Evolutionary conservation across 2,888 invertebrate genomes (phyloP), one percentile per base, ranked within the genome.

Genomic region (Heliconius aoede): DNA sequence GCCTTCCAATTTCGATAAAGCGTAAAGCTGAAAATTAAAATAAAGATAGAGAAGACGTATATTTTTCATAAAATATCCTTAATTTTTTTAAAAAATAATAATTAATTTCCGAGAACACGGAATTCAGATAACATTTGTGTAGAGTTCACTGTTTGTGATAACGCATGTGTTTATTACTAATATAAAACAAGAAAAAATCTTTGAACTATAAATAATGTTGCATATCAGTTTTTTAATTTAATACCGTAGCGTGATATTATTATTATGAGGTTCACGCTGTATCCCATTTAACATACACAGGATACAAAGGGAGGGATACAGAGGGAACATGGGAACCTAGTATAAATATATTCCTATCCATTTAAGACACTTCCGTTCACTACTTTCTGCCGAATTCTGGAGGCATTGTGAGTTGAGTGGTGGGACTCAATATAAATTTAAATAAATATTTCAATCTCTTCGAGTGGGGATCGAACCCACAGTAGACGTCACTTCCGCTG

Each of bases 61-160:
- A 64, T 36, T n/a, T 65, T 40, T 40, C 24, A 36, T 40, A 11
- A 4, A 36, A 13, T 30, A 30, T 62, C 13, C 13, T 13, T 13
- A n/a, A 64, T 0, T 36, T 64, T 51, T 46, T 28, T 28, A 51
- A 21, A 51, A 46, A 51, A 28, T 46, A 51, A 21, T 51, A 68
- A 28, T 30, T 30, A n/a, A 69, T 55, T 69, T 69, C 30, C 30
- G 69, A 69, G 69, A 69, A 69, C 30, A 55, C 30, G 51, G 30
- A n/a, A 30, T 28, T 28, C 30, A 69, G 69, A 69, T 69, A 69
- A 69, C 69, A 69, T 55, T 55, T 32, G 55, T 32, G 32, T 30
- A 55, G 24, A 69, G 69, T 69, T 69, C 69, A 69, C n/a, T 55
- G 30, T 30, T n/a, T 30, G 30, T 55, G 69, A 69, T 69, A 69